phyloP scores from a whole-genome alignment of 2,113 vertebrate genomes.

The Eptesicus fuscus region DNA sequence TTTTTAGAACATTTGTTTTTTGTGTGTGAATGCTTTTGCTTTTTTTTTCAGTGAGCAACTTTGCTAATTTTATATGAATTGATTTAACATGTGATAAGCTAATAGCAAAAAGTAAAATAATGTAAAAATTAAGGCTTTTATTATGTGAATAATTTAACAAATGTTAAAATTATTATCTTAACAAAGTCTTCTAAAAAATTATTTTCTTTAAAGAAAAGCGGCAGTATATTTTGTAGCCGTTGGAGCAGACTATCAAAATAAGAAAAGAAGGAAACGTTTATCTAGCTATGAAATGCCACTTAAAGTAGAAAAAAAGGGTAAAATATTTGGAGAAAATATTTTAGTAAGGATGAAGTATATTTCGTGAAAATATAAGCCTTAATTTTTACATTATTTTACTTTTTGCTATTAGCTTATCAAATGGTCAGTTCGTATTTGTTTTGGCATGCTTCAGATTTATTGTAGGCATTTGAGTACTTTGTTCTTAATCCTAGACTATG shows the following conservation, averaged over 20 bases:
- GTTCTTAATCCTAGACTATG: slow-evolving; percentile 81
- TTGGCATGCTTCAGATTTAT: slow-evolving; percentile 75
- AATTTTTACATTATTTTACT: slow-evolving; percentile 75
- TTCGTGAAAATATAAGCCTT: slow-evolving; percentile 78
- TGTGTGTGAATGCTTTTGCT: slow-evolving; percentile 20
- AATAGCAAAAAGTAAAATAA: too few relatives aligned
- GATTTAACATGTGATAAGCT: background rate
- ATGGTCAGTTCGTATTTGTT: slow-evolving; percentile 79
- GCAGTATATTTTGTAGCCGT: slow-evolving; percentile 49
- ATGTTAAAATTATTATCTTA: slow-evolving; percentile 32
- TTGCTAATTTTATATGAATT: slow-evolving; percentile 30
- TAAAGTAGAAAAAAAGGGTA: slow-evolving; percentile 70
- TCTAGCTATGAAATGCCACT: slow-evolving; percentile 68
- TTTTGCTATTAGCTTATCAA: slow-evolving; percentile 80
- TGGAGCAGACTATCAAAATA: background rate
- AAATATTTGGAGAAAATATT: slow-evolving; percentile 77
- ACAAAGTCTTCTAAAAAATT: slow-evolving; percentile 57
- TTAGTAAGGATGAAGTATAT: slow-evolving; percentile 76
- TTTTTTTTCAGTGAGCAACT: background rate
- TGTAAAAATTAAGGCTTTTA: too few relatives aligned
- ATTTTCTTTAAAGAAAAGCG: slow-evolving; percentile 55
- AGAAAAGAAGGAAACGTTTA: slow-evolving; percentile 38
- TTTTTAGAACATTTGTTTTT: slow-evolving; percentile 2
- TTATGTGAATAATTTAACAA: background rate
- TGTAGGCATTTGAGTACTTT: slow-evolving; percentile 76